phyloP scores from a whole-genome alignment of 2,797 vertebrate genomes.

The Rhadinocentrus ornatus region DNA sequence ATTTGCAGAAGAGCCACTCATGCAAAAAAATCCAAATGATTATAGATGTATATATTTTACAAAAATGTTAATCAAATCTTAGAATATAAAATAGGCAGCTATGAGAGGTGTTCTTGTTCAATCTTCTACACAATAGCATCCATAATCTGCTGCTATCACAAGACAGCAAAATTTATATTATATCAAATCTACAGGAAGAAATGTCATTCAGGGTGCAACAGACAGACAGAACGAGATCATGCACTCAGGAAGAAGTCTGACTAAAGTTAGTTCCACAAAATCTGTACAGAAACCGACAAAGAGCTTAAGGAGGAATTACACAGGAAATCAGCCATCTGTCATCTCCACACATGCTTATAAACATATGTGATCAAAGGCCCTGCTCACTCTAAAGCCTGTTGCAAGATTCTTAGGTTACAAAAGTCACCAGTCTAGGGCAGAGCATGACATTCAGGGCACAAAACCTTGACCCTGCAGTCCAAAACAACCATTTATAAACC shows the following conservation, averaged over 20 bases:
- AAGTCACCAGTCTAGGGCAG: constrained; percentile 6
- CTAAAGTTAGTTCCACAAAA: background rate
- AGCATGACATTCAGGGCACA: constrained; percentile 22
- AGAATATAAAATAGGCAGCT: no score
- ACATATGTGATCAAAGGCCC: constrained; percentile 17
- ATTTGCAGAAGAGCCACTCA: background rate
- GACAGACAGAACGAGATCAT: background rate
- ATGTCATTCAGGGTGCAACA: no score
- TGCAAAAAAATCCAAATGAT: no score
- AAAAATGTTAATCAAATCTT: no score
- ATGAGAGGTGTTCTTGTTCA: no score
- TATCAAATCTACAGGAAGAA: no score
- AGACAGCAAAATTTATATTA: no score
- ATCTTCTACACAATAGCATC: no score
- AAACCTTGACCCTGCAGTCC: constrained; percentile 55
- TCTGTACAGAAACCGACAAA: constrained; percentile 5
- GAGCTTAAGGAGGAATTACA: background rate
- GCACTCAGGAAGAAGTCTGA: background rate
- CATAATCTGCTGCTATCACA: no score
- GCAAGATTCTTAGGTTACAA: constrained; percentile 17
- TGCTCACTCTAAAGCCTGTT: constrained; percentile 5
- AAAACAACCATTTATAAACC: constrained; percentile 43
- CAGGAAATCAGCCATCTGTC: constrained; percentile 4
- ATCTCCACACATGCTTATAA: constrained; percentile 1
- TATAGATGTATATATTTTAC: no score